Evolutionary conservation across 2,797 vertebrate species (phyloP), one percentile per base, ranked within the genome.

Genomic region (Picus viridis): DNA sequence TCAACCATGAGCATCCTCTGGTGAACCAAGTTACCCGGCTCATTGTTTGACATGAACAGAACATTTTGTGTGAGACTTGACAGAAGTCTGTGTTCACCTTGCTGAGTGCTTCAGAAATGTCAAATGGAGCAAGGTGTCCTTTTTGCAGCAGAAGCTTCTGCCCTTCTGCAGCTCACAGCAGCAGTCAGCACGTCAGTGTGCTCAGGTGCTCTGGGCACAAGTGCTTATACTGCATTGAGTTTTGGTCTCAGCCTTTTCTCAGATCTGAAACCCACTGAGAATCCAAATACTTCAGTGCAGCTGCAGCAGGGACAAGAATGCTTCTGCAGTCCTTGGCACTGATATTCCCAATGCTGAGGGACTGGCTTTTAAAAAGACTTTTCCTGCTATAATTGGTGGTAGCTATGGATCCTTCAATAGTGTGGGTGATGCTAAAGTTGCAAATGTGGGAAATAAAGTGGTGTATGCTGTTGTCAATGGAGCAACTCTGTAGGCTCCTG

Each of bases 191-290:
- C 23, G 6, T 20, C 10, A 3, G 11, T 1, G 39, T 43, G 29
- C 49, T 71, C 17, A 9, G 68, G 23, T 26, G 20, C 57, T 69
- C 45, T 1, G 1, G 71, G 6, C 27, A 16, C 11, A 23, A 29
- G 29, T 0, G 3, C 74, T 39, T 2, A 3, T 8, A 1, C 19
- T 14, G 54, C 16, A 1, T 14, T 0, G 1, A 14, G 49, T 10
- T 79, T n/a, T 58, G 53, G 32, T 59, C 56, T 75, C 29, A 5
- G 10, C 56, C 16, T 23, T 0, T 43, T 56, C 41, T 80, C 43
- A 49, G 41, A 36, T 45, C 36, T 56, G 39, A 22, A 67, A 67
- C 10, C 41, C 54, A 12, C 0, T 7, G n/a, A 79, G 45, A 61
- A 53, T 23, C 56, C 0, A 2, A 36, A 64, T 5, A 2, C 39